Evolutionary conservation across 2,797 vertebrate genomes (phyloP).

Genomic region (Sebastes minor): DNA sequence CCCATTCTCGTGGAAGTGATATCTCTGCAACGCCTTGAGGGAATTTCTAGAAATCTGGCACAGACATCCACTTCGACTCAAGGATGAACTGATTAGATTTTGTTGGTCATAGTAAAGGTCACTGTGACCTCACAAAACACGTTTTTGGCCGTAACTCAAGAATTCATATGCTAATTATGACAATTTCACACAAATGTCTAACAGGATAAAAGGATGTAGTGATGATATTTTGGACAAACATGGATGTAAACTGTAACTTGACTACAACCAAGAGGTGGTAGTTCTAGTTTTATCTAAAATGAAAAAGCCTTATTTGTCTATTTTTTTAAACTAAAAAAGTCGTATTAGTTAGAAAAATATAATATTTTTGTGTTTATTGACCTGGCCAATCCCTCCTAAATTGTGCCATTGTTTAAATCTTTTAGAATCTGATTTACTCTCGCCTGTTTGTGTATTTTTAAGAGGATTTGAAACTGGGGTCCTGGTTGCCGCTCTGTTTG

Average conservation of each 20-base stretch:
- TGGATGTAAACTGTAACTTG: not conserved
- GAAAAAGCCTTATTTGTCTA: not conserved
- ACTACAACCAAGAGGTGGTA: not conserved
- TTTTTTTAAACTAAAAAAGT: not conserved
- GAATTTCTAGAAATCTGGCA: not conserved
- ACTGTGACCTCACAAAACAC: not conserved
- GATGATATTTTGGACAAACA: not conserved
- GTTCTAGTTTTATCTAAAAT: not conserved
- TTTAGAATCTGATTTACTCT: not conserved
- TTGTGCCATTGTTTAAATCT: not conserved
- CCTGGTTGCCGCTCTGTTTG: not conserved
- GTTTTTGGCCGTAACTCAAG: not conserved
- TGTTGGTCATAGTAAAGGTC: not conserved
- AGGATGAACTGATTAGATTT: not conserved
- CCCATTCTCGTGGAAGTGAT: not conserved
- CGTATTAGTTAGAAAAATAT: not conserved
- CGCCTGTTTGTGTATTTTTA: not conserved
- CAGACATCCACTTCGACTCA: not conserved
- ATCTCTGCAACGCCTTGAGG: not conserved
- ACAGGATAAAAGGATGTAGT: not conserved
- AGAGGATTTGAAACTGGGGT: not conserved
- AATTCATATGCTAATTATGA: not conserved
- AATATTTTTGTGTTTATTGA: not conserved
- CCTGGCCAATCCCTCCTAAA: not conserved
- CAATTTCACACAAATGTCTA: not conserved